Base-by-base conservation (phyloP, 1,140 invertebrate genomes). In the Cherax destructor region DNA sequence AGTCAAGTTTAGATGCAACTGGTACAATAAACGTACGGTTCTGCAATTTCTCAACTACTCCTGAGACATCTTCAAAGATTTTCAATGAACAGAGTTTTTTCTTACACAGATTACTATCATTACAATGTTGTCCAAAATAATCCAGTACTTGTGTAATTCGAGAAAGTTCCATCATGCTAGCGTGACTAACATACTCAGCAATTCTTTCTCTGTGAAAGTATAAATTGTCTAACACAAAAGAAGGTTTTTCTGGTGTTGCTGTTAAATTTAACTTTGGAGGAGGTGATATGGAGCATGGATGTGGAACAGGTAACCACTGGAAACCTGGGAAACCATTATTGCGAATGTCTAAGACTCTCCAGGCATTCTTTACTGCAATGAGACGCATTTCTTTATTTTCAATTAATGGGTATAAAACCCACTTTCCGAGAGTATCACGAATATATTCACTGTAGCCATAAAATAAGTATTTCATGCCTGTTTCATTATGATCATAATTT, bases 21-120 rank as follows among this genome's bases (percentile, higher is more conserved):
- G 79, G 78, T 18, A 88, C 78, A 88, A 88, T 81, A 4, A 88
- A 52, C 9, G 81, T 74, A 21, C 69, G 81, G 47, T 49, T 61
- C n/a, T 18, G 21, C 10, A 88, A 41, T 65, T 21, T 65, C 18
- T 11, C n/a, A 30, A 4, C 4, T n/a, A 47, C 16, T 21, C 86
- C 86, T n/a, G 47, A 56, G 11, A 74, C 24, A 50, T 88, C 65
- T 72, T 65, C 11, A 72, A 81, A 88, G 21, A 88, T 50, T 6
- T 30, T n/a, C 4, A 88, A 47, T 2, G 86, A 52, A 13, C 56
- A 59, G 13, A 88, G 59, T 69, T 88, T 65, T 11, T 81, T 24
- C 6, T 1, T 16, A 24, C 16, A 88, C 5, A 88, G 16, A 21
- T 1, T 13, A 30, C 13, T 21, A 47, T 21, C 1, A 4, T 50